Percentiles rank a stretch among this genome's conserved stretches.
phyloP scores from a whole-genome alignment of 1,140 invertebrate species.

The Tyrophagus putrescentiae region DNA sequence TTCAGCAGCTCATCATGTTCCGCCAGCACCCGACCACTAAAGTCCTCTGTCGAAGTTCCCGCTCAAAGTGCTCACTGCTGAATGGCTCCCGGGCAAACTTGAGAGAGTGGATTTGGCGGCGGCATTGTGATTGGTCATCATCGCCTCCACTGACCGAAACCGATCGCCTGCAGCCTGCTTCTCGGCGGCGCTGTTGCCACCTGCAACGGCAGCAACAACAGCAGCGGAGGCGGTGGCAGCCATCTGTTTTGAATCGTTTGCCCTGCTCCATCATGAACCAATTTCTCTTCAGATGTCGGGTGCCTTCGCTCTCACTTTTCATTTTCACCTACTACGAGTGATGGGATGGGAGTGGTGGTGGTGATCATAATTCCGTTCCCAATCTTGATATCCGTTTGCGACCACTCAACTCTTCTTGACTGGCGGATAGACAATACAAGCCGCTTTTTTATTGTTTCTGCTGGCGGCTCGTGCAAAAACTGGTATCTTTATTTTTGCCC shows the following conservation, averaged over 20 bases:
- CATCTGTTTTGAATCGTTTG: no score
- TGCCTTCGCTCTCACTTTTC: background rate
- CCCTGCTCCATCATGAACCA: no score
- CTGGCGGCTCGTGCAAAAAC: background rate
- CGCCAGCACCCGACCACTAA: background rate
- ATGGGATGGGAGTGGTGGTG: background rate
- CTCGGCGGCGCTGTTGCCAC: background rate
- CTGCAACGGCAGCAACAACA: background rate
- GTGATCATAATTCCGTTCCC: no score
- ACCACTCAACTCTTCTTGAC: background rate
- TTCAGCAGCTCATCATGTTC: background rate
- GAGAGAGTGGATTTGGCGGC: background rate
- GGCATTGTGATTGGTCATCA: background rate
- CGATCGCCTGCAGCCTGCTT: background rate
- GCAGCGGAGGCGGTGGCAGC: background rate
- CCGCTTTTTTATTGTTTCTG: slow-evolving; percentile 6
- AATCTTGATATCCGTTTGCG: background rate
- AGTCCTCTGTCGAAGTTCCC: slow-evolving; percentile 24
- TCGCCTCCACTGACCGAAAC: background rate
- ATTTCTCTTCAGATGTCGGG: background rate
- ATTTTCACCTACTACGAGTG: background rate
- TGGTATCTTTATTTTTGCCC: slow-evolving; percentile 21
- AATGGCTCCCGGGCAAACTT: slow-evolving; percentile 26
- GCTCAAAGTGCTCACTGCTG: slow-evolving; percentile 29
- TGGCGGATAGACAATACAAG: background rate